phyloP scores from a whole-genome alignment of 2,113 vertebrate species.

The Hippocampus abdominalis region DNA sequence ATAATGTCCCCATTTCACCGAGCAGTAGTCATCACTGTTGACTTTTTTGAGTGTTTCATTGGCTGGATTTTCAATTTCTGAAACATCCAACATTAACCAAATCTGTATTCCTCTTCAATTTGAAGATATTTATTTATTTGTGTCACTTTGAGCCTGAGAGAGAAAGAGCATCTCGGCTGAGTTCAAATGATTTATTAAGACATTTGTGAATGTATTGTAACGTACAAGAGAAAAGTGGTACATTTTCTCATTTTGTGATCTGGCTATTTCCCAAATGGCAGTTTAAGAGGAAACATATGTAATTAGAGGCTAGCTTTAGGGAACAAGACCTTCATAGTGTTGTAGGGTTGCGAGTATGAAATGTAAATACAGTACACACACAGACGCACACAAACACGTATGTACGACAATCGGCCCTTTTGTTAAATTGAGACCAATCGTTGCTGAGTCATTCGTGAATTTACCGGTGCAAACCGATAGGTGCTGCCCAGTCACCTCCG shows the following conservation, averaged over 20 bases:
- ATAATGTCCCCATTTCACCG: no score
- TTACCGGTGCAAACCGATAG: constrained; percentile 32
- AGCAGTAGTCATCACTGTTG: no score
- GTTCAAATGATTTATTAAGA: not conserved
- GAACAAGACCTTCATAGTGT: constrained; percentile 50
- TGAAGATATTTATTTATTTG: no score
- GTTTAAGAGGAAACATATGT: constrained; percentile 23
- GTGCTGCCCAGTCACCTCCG: constrained; percentile 19
- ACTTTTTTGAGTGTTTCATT: no score
- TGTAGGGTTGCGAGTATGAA: constrained; percentile 32
- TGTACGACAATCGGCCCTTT: constrained; percentile 13
- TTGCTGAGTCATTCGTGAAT: constrained; percentile 53
- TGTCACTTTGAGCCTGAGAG: no score
- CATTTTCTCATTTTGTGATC: constrained; percentile 2
- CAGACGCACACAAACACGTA: constrained; percentile 16
- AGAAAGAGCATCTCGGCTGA: not conserved
- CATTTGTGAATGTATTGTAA: not conserved
- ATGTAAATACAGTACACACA: constrained; percentile 19
- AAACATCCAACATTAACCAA: no score
- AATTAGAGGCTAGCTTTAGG: constrained; percentile 38
- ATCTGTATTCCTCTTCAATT: no score
- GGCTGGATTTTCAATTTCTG: no score
- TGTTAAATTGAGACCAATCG: constrained; percentile 31
- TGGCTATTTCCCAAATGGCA: not conserved
- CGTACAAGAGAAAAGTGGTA: not conserved